Evolutionary conservation across 2,797 vertebrate genomes (phyloP), one percentile per base, ranked within the genome.

Genomic region (Scleropages formosus): DNA sequence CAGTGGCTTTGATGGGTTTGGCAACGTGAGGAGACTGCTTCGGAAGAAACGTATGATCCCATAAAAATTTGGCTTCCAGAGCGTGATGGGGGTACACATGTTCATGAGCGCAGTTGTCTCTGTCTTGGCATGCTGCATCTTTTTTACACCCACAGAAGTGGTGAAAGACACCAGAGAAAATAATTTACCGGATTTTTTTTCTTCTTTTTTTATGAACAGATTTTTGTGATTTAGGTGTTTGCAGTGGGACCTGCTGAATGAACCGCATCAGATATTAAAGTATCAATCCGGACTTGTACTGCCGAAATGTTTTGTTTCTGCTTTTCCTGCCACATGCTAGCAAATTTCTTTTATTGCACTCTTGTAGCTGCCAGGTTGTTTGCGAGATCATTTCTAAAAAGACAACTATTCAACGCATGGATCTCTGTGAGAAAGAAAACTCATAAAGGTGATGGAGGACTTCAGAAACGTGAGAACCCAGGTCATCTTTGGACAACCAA

Each of bases 361-460:
- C 31, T 6, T 39, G 39, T 6, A 39, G 31, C 31, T 39, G 31
- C 31, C 31, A 39, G 31, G 31, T 31, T 31, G 39, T 39, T 39
- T 39, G 31, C 39, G 31, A 2, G n/a, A n/a, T n/a, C n/a, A n/a
- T n/a, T n/a, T n/a, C n/a, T n/a, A n/a, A n/a, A n/a, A 39, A 39
- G 39, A 39, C 31, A 39, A n/a, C n/a, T n/a, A n/a, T n/a, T n/a
- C n/a, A n/a, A 39, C 31, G 39, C 31, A 31, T 71, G 53, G 68
- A 71, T 56, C 4, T 58, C 22, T 58, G 24, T 15, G 53, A 71
- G 26, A 71, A 71, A 71, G 9, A 71, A 71, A 71, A n/a, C 16
- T 24, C 22, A n/a, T n/a, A 70, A 51, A 16, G 56, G 51, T 31
- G 56, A 24, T 39, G 15, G 56, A 71, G 49, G 49, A 11, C 9